These are phyloP conservation scores for Gastrophryne carolinensis DNA, from an alignment of 2,797 vertebrate species.

Conservation along the genomic window DNA sequence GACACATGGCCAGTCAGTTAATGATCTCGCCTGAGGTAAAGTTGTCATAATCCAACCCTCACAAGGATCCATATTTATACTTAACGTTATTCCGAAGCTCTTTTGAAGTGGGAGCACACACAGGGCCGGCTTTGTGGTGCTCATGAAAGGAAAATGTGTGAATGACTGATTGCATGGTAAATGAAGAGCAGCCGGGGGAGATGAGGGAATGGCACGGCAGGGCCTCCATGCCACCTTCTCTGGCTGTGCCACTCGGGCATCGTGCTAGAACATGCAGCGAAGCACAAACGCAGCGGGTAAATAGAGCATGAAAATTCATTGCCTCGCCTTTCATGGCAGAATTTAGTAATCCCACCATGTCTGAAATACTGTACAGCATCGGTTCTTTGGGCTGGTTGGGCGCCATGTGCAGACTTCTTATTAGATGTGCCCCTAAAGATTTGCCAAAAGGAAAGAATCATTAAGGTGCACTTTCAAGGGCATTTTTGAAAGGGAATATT, in stretches of 20 bases:
- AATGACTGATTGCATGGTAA: constrained; percentile 1
- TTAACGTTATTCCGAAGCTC: background rate
- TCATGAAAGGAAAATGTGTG: constrained; percentile 13
- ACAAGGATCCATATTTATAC: constrained; percentile 5
- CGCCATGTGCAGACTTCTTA: constrained; percentile 26
- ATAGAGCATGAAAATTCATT: constrained; percentile 49
- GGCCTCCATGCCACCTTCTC: constrained; percentile 28
- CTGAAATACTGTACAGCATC: constrained; percentile 41
- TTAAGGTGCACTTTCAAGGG: too few relatives aligned
- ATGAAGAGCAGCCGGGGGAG: background rate
- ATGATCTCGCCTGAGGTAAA: background rate
- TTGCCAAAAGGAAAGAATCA: too few relatives aligned
- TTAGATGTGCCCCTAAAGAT: constrained; percentile 29
- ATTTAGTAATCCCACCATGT: constrained; percentile 50
- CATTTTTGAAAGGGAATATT: too few relatives aligned
- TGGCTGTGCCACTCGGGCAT: constrained; percentile 21
- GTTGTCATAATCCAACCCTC: background rate
- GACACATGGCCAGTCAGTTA: background rate
- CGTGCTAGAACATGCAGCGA: background rate
- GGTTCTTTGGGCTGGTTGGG: constrained; percentile 25
- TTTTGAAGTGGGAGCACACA: background rate
- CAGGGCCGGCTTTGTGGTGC: constrained; percentile 6
- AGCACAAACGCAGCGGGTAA: constrained; percentile 33
- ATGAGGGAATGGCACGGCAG: background rate
- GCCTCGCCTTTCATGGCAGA: constrained; percentile 34